Percentiles rank a stretch among this genome's conserved stretches.
phyloP scores from a whole-genome alignment of 2,113 vertebrate species.

The Melanotaenia duboulayi region DNA sequence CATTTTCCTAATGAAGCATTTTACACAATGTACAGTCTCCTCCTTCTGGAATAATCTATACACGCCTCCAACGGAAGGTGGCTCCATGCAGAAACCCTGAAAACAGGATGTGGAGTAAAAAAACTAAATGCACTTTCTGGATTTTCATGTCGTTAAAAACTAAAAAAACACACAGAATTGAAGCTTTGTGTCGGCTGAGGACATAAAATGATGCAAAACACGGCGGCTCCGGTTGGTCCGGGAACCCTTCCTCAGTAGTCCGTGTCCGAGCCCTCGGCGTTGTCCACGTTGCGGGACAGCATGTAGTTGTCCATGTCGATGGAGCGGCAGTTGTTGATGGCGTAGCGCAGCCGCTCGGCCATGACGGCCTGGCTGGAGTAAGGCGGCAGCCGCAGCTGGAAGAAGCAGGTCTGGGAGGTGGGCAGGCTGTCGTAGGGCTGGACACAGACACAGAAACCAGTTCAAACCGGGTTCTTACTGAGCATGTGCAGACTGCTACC shows the following conservation, averaged over 20 bases:
- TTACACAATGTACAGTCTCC: slow-evolving; percentile 96
- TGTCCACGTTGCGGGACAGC: slow-evolving; percentile 85
- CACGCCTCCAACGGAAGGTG: slow-evolving; percentile 88
- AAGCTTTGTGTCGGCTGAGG: slow-evolving; percentile 83
- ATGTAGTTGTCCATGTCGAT: slow-evolving; percentile 91
- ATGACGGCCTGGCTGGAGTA: slow-evolving; percentile 85
- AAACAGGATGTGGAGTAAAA: slow-evolving; percentile 80
- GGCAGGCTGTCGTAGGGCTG: slow-evolving; percentile 87
- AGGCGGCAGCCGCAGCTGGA: slow-evolving; percentile 86
- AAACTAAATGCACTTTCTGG: slow-evolving; percentile 58
- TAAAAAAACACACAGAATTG: slow-evolving; percentile 88
- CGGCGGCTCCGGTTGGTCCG: slow-evolving; percentile 74
- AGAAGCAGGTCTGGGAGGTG: slow-evolving; percentile 87
- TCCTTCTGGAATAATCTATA: slow-evolving; percentile 83
- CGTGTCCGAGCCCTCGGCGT: slow-evolving; percentile 83
- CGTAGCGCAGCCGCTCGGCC: slow-evolving; percentile 85
- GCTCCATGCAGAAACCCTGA: slow-evolving; percentile 88
- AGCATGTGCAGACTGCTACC: no score
- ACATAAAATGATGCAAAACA: slow-evolving; percentile 83
- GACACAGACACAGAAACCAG: neutral
- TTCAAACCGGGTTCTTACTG: no score
- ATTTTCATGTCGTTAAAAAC: slow-evolving; percentile 69
- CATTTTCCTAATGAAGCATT: slow-evolving; percentile 96
- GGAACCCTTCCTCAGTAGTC: slow-evolving; percentile 75
- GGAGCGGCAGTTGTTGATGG: slow-evolving; percentile 88